Evolutionary conservation across 1,140 invertebrate species (phyloP), one percentile per base, ranked within the genome.

Genomic region (Nasonia giraulti): DNA sequence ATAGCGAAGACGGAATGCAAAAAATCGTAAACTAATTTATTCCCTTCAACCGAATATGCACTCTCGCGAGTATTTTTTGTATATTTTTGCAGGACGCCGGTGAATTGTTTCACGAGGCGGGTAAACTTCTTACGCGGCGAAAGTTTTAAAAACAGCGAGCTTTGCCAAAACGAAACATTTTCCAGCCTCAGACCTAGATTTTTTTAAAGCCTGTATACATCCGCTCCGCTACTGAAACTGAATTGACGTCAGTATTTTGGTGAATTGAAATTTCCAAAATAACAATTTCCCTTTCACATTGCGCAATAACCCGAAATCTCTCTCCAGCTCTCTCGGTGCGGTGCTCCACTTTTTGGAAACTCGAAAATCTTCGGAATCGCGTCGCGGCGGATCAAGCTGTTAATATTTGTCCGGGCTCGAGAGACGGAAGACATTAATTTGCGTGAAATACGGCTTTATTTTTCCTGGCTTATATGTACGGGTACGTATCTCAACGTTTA

Each of bases 151-250:
- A 77, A 44, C 75, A 23, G 75, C 23, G 47, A 27, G 75, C 75
- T 47, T 31, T 77, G 75, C 75, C 75, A 77, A 77, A 77, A 47
- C 44, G n/a, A 37, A 40, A 40, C 37, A 75, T 75, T 75, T 75
- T 44, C 14, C 17, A 37, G 2, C 27, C 20, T 2, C 37, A n/a
- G 73, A 40, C 31, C 73, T 12, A 75, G 6, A 2, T 44, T 75
- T 75, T 75, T 74, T 37, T 33, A 40, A 27, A 23, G 14, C 33
- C 27, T 27, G 1, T 2, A 2, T 50, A 11, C 10, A 7, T 27
- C 2, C 66, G 20, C 10, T 68, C 20, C 66, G 4, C 66, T 7
- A 11, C n/a, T 2, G 17, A n/a, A n/a, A 31, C 68, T 33, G 68
- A 71, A 71, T 10, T 69, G 8, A 23, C 7, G 17, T 69, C 68